phyloP scores from a whole-genome alignment of 1,140 invertebrate genomes.

The Hestina assimilis region DNA sequence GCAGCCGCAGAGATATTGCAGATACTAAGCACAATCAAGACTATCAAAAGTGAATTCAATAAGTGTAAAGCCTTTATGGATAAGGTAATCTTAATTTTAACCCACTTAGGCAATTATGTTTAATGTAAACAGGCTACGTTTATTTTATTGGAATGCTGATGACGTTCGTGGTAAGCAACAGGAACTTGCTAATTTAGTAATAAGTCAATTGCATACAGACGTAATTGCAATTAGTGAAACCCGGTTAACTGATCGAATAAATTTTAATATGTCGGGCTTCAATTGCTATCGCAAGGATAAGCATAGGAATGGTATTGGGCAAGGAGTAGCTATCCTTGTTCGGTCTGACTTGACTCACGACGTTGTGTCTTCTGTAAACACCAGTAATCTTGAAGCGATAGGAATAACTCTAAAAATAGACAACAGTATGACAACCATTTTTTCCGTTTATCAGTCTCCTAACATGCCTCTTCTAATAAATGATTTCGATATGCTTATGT shows the following conservation, averaged over 20 bases:
- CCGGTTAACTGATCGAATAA: not conserved
- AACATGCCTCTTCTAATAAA: not conserved
- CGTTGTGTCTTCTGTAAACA: not conserved
- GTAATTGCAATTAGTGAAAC: not conserved
- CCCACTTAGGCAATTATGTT: not conserved
- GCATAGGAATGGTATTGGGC: not conserved
- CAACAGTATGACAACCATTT: not conserved
- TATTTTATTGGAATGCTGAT: not conserved
- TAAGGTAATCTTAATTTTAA: not conserved
- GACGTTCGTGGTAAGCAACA: not conserved
- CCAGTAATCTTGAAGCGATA: not conserved
- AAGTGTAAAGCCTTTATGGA: not conserved
- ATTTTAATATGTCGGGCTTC: not conserved
- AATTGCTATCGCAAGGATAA: not conserved
- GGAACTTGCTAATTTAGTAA: not conserved
- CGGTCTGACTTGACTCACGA: not conserved
- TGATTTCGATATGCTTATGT: not conserved
- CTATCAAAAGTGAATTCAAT: not conserved
- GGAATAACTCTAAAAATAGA: not conserved
- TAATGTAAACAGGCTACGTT: not conserved
- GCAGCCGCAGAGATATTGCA: not conserved
- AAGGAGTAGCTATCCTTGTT: conserved; percentile 1
- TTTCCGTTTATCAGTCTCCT: conserved; percentile 6
- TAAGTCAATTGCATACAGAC: not conserved
- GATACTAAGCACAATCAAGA: not conserved